Percentiles rank a stretch among this genome's conserved stretches.
phyloP scores from a whole-genome alignment of 2,797 vertebrate species.

The Antrozous pallidus region DNA sequence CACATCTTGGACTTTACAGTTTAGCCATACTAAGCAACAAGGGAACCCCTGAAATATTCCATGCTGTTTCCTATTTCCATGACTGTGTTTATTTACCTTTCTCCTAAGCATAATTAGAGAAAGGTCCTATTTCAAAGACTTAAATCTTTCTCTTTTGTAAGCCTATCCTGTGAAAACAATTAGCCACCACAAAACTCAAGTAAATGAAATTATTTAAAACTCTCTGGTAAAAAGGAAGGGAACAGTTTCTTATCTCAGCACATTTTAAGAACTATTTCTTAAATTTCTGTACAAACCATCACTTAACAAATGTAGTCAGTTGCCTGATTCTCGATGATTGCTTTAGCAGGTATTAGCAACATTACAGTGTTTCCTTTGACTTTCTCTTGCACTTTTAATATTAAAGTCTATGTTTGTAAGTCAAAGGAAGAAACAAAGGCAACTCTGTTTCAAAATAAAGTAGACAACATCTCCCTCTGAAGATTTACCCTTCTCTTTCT shows the following conservation, averaged over 20 bases:
- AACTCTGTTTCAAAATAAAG: conserved; percentile 29
- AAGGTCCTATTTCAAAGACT: conserved; percentile 13
- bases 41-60: neutral
- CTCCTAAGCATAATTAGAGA: neutral
- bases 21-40: neutral
- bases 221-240: neutral
- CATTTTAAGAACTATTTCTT: neutral
- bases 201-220: conserved; percentile 35
- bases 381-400: neutral
- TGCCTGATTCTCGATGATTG: neutral
- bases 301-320: neutral
- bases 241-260: neutral
- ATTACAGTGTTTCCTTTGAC: neutral
- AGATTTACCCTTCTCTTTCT: neutral
- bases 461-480: neutral
- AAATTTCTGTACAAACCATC: neutral
- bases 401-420: neutral
- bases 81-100: neutral
- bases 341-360: neutral
- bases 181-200: conserved; percentile 21
- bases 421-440: conserved; percentile 37
- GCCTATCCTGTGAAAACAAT: conserved; percentile 3
- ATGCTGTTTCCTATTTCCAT: neutral
- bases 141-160: conserved; percentile 14
- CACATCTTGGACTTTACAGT: neutral